Percentiles rank a stretch among this genome's conserved stretches.
These are phyloP conservation scores for Frieseomelitta varia DNA, from an alignment of 1,140 invertebrate species.

Conservation along the genomic window DNA sequence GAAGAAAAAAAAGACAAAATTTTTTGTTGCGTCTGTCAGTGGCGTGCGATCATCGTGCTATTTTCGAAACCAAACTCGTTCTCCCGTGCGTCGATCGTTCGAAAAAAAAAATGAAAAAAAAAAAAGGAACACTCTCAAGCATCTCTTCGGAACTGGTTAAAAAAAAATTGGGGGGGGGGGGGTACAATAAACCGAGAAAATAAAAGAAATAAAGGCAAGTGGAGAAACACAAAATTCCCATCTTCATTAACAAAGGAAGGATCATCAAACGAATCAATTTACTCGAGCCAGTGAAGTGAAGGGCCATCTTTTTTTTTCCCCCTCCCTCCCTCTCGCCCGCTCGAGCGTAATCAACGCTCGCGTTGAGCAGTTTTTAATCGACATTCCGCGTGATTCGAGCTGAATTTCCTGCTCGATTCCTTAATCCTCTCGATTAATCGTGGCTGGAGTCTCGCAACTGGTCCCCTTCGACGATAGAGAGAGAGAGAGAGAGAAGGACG, in stretches of 20 bases:
- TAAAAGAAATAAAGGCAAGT: neutral
- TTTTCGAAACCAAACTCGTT: slow-evolving; percentile 11
- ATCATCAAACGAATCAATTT: slow-evolving; percentile 18
- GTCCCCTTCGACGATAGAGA: slow-evolving; percentile 15
- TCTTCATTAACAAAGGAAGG: slow-evolving; percentile 13
- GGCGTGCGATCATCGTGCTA: slow-evolving; percentile 6
- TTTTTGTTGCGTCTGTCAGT: no score
- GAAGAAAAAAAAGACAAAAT: neutral
- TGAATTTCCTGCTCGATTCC: slow-evolving; percentile 25
- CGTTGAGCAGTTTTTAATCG: slow-evolving; percentile 27
- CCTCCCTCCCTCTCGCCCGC: no score
- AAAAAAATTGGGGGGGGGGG: no score
- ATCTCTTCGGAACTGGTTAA: neutral
- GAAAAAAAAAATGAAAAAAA: neutral
- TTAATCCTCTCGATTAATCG: slow-evolving; percentile 58
- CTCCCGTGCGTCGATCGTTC: neutral
- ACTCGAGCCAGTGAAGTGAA: neutral
- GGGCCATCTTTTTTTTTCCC: neutral
- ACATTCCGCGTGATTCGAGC: neutral
- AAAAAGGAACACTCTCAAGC: neutral
- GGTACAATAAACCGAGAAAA: neutral
- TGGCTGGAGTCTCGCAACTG: neutral
- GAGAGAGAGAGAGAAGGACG: slow-evolving; percentile 13
- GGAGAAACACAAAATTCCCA: neutral
- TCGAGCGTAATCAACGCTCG: neutral